Evolutionary conservation across 2,113 vertebrate genomes (phyloP).

Genomic region (Hemibagrus wyckioides): DNA sequence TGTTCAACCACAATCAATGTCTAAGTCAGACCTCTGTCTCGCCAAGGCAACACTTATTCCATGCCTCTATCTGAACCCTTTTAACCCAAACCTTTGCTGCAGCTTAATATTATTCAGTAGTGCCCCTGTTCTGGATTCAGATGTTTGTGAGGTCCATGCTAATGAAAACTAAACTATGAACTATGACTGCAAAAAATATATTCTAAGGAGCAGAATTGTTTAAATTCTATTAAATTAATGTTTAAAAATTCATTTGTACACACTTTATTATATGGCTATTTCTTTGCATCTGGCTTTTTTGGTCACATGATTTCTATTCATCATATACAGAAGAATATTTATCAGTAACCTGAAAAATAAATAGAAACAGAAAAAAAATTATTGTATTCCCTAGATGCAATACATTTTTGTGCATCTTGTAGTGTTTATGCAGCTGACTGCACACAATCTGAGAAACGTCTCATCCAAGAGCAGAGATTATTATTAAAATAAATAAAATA

Average conservation of each 20-base stretch:
- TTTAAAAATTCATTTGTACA: not conserved
- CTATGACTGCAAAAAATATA: not conserved
- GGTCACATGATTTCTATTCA: not conserved
- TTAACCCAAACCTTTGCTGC: slow-evolving; percentile 3
- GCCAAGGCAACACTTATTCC: not conserved
- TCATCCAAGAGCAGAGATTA: not conserved
- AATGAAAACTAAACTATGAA: not conserved
- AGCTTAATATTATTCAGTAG: slow-evolving; percentile 8
- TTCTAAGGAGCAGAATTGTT: not conserved
- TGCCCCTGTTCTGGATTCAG: not conserved
- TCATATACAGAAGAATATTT: not conserved
- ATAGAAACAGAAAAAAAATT: too few relatives aligned
- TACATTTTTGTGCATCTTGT: not conserved
- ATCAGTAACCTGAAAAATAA: not conserved
- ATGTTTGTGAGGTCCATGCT: not conserved
- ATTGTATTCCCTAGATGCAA: not conserved
- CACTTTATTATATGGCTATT: not conserved
- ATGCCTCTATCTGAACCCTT: slow-evolving; percentile 6
- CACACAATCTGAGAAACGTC: not conserved
- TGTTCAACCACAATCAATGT: not conserved
- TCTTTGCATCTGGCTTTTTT: not conserved
- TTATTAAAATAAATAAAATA: not conserved
- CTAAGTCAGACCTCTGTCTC: slow-evolving; percentile 2
- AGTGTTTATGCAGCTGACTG: not conserved
- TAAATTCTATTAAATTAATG: too few relatives aligned